Percentiles rank a stretch among this genome's conserved stretches.
Evolutionary conservation across 2,113 vertebrate genomes (phyloP).

Genomic region (Syngnathus floridae): DNA sequence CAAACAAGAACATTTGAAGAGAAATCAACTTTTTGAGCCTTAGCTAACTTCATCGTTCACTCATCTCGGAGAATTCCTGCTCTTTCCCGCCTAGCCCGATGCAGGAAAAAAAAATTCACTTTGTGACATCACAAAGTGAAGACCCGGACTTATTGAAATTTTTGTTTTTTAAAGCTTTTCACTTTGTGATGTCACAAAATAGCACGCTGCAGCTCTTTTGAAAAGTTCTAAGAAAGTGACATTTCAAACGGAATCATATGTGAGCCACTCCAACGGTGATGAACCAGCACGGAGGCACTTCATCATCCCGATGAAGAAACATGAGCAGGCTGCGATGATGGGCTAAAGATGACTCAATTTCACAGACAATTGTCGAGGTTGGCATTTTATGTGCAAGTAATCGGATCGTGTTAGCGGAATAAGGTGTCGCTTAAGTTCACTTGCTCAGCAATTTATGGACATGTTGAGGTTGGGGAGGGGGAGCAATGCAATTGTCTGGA

Average conservation of each 20-base stretch:
- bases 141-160: too few species aligned
- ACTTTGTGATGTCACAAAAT: too few species aligned
- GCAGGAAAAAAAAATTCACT: too few species aligned
- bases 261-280: not conserved
- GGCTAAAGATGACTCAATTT: slow-evolving; percentile 36
- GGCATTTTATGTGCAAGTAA: slow-evolving; percentile 21
- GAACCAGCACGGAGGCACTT: not conserved
- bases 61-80: slow-evolving; percentile 5
- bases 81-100: too few species aligned
- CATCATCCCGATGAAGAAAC: slow-evolving; percentile 6
- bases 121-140: too few species aligned
- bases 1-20: slow-evolving; percentile 47
- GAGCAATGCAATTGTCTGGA: slow-evolving; percentile 15
- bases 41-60: slow-evolving; percentile 43
- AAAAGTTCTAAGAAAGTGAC: not conserved
- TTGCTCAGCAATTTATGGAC: slow-evolving; percentile 29
- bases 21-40: not conserved
- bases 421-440: slow-evolving; percentile 40
- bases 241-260: not conserved
- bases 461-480: slow-evolving; percentile 8
- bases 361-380: slow-evolving; percentile 9
- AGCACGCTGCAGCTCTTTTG: too few species aligned
- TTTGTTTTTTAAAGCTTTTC: too few species aligned
- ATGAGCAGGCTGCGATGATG: slow-evolving; percentile 26
- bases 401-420: slow-evolving; percentile 40